These are phyloP conservation scores for Beris morrisii DNA, from an alignment of 2,888 invertebrate genomes.

Conservation along the genomic window DNA sequence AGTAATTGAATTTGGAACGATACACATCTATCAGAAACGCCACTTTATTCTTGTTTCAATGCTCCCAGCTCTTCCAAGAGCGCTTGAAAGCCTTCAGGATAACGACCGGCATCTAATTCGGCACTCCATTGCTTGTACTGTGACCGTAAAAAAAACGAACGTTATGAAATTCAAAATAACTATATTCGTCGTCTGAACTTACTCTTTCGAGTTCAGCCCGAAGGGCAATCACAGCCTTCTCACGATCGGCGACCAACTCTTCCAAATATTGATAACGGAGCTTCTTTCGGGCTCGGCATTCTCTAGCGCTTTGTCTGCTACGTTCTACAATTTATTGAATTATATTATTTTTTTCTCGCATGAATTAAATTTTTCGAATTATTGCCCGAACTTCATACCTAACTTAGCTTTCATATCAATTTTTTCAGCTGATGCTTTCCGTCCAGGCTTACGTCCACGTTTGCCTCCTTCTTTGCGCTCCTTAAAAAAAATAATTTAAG, in stretches of 20 bases:
- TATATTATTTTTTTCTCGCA: background rate
- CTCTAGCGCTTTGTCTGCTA: conserved; percentile 94
- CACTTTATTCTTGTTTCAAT: conserved; percentile 65
- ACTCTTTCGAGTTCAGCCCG: conserved; percentile 91
- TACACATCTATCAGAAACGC: background rate
- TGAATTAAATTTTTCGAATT: background rate
- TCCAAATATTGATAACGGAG: conserved; percentile 95
- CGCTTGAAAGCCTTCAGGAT: conserved; percentile 77
- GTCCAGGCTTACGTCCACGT: conserved; percentile 85
- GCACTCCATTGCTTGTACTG: conserved; percentile 80
- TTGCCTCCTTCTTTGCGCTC: conserved; percentile 79
- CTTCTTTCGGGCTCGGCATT: conserved; percentile 96
- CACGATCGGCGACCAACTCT: conserved; percentile 89
- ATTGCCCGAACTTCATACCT: conserved; percentile 59
- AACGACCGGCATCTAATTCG: conserved; percentile 77
- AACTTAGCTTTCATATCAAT: conserved; percentile 93
- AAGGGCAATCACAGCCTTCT: conserved; percentile 85
- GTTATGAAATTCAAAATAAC: conserved; percentile 33
- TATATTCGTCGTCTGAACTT: conserved; percentile 40
- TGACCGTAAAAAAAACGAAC: conserved; percentile 6
- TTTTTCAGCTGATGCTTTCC: conserved; percentile 82
- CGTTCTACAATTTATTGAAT: conserved; percentile 66
- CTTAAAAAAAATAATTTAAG: conserved; percentile 41
- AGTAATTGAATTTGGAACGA: background rate
- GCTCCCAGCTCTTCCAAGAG: conserved; percentile 74